Conservation (phyloP, 1,140 invertebrate species). For the Ptiloglossa arizonensis region DNA sequence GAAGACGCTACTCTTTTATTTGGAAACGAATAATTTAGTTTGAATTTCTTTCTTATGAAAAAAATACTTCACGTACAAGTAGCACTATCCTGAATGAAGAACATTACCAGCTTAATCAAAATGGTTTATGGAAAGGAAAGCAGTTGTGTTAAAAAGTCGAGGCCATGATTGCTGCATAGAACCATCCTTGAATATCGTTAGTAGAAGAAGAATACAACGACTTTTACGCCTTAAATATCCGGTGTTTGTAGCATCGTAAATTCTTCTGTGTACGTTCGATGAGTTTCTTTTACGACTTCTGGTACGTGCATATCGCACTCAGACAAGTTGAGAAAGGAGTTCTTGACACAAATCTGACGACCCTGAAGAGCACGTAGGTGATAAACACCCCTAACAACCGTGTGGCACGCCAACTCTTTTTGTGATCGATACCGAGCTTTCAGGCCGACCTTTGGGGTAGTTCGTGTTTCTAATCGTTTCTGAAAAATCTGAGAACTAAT, state of each 20-base stretch:
- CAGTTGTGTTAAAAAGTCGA: not conserved
- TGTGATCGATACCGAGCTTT: conserved; percentile 66
- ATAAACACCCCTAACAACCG: conserved; percentile 77
- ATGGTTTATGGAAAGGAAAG: too few species aligned
- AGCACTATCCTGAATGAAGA: too few species aligned
- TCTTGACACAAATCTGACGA: conserved; percentile 78
- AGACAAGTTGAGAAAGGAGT: conserved; percentile 59
- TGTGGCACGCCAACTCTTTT: conserved; percentile 69
- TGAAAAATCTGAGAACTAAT: not conserved
- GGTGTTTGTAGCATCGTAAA: conserved; percentile 39
- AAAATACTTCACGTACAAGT: too few species aligned
- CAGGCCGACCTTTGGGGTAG: conserved; percentile 21
- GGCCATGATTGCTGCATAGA: conserved; percentile 12
- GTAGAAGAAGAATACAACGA: not conserved
- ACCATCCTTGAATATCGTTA: conserved; percentile 30
- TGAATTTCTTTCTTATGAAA: too few species aligned
- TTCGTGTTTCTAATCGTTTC: not conserved
- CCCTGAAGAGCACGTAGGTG: conserved; percentile 74
- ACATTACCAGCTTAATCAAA: too few species aligned
- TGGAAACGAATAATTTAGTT: too few species aligned
- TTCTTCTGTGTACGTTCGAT: conserved; percentile 27
- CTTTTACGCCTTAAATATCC: conserved; percentile 3
- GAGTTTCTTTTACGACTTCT: conserved; percentile 39
- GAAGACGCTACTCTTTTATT: too few species aligned
- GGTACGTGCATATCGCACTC: conserved; percentile 16